Conservation (phyloP, 37 sponge, comb jelly and placozoan genomes). For the Haliclona indistincta region DNA sequence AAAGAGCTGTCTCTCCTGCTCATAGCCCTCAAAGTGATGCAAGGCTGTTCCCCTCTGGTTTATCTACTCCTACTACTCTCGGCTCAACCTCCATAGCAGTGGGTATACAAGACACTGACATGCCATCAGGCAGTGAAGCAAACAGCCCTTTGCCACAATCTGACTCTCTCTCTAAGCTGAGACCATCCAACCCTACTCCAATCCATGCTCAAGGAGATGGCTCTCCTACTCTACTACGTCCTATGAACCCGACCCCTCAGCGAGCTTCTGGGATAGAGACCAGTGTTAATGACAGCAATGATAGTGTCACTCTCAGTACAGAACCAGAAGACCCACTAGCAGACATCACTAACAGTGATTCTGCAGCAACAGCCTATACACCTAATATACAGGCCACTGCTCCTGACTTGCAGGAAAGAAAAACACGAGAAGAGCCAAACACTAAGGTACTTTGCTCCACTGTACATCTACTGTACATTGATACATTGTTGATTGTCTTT, state of each 20-base stretch:
- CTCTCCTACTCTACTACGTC: slow-evolving; percentile 45
- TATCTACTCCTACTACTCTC: slow-evolving; percentile 27
- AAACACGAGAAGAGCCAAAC: slow-evolving; percentile 60
- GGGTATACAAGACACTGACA: slow-evolving; percentile 5
- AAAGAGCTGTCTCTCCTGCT: too few relatives aligned
- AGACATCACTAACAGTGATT: neutral
- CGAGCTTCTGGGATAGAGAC: slow-evolving; percentile 12
- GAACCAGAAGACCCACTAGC: neutral
- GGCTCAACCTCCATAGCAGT: slow-evolving; percentile 24
- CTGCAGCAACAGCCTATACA: neutral
- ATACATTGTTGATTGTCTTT: neutral
- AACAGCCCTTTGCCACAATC: neutral
- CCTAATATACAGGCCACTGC: too few relatives aligned
- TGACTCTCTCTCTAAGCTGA: slow-evolving; percentile 10
- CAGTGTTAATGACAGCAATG: slow-evolving; percentile 11
- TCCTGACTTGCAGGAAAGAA: slow-evolving; percentile 50
- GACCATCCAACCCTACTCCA: slow-evolving; percentile 58
- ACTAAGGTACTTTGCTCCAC: too few relatives aligned
- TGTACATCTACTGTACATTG: neutral
- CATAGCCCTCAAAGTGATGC: too few relatives aligned
- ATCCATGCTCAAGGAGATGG: slow-evolving; percentile 29
- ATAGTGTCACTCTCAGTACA: neutral
- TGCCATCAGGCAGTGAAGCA: slow-evolving; percentile 23
- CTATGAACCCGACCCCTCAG: slow-evolving; percentile 58
- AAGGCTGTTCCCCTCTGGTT: neutral